Base-by-base conservation (phyloP, 1,140 invertebrate species). In the Philopotamus ludificatus region DNA sequence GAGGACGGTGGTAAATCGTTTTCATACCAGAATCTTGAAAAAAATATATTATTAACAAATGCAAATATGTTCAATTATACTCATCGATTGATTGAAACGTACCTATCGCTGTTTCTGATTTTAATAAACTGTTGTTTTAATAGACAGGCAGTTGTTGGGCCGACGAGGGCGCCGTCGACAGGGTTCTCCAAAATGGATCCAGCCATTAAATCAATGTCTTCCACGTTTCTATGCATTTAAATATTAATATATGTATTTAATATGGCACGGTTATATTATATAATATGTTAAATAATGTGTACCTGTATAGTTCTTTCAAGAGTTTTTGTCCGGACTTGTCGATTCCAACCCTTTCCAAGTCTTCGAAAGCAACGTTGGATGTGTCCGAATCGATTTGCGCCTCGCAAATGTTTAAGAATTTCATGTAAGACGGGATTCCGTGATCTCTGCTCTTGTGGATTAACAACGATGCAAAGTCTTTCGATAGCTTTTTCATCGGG, bases 1-100 rank as follows among this genome's bases (percentile, higher is more conserved):
- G 92, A 88, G 1, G 93, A 93, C 0, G 94, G 94, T 0, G 93
- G 92, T 23, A 96, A 84, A 73, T 97, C 94, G 73, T 97, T 97
- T 77, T 97, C 94, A 71, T 95, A 97, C 93, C 94, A 98, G 73
- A 95, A 97, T 60, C 95, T 84, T 69, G 57, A 57, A 49, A 63
- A n/a, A 53, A 16, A 18, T 44, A 62, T 28, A 50, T 20, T n/a
- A 26, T 20, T 51, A 41, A 34, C 2, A 9, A 49, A 28, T 3
- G 3, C 44, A 60, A 2, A 26, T 8, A 60, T n/a, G 20, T 18
- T 63, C 54, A 7, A n/a, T 42, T 10, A 51, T 16, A 63, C 10
- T 10, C n/a, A 60, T 45, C 7, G 18, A 16, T 41, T 12, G 16
- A 25, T 28, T 21, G 3, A 34, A 57, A 44, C n/a, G 66, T 70